phyloP scores from a whole-genome alignment of 2,797 vertebrate species.

The Gallinago stenura region DNA sequence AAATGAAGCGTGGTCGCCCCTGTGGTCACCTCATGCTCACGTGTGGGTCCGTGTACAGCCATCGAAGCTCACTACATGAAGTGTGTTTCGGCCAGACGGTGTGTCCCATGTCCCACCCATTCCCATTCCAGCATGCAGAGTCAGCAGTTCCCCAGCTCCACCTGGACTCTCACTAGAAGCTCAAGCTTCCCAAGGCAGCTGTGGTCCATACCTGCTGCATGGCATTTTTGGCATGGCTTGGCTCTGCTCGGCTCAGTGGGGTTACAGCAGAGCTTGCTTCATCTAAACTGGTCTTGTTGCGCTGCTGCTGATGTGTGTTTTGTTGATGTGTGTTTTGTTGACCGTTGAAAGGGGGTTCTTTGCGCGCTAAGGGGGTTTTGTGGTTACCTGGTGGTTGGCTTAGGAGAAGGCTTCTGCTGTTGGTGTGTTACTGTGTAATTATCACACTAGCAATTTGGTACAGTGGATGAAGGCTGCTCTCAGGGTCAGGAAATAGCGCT shows the following conservation, averaged over 20 bases:
- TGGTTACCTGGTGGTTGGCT: not conserved
- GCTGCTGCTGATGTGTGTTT: not conserved
- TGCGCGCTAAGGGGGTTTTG: not conserved
- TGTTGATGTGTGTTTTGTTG: not conserved
- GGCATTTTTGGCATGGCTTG: constrained; percentile 32
- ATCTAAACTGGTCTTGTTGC: not conserved
- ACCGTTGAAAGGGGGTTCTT: not conserved
- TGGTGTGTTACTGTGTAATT: not conserved
- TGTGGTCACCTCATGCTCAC: not conserved
- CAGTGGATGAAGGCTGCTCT: not conserved
- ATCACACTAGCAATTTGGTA: not conserved
- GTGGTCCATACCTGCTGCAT: not conserved
- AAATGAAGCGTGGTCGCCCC: not conserved
- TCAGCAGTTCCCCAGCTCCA: constrained; percentile 23
- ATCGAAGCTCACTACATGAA: rapidly evolving
- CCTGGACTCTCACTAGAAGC: constrained; percentile 49
- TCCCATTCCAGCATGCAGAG: rapidly evolving
- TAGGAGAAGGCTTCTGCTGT: not conserved
- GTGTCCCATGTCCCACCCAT: not conserved
- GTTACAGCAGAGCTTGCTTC: not conserved
- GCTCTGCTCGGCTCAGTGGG: not conserved
- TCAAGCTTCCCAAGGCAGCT: not conserved
- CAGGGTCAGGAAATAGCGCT: not conserved
- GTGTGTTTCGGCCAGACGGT: rapidly evolving
- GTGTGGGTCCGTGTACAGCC: not conserved